Evolutionary conservation across 2,888 invertebrate genomes (phyloP).

Genomic region (Stenolophus ochropezus): DNA sequence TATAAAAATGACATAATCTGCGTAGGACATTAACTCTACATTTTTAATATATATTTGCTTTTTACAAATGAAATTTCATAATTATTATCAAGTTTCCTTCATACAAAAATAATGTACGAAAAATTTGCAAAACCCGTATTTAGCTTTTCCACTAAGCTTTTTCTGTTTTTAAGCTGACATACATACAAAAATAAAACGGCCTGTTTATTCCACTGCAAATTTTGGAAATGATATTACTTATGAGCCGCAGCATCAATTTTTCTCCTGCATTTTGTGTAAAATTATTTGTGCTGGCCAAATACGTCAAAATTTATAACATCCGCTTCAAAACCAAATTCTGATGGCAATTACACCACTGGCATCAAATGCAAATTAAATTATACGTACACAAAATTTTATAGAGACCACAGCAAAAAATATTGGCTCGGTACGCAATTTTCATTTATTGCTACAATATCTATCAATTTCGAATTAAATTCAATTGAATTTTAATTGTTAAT

Average conservation of each 20-base stretch:
- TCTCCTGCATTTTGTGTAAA: neutral
- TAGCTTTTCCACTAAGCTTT: no score
- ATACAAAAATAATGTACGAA: no score
- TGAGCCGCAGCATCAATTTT: neutral
- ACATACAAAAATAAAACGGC: neutral
- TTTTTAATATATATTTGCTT: no score
- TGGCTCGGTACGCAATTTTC: neutral
- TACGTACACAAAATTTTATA: neutral
- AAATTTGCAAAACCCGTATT: no score
- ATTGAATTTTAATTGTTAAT: constrained; percentile 26
- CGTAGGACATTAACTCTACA: no score
- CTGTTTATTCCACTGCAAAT: neutral
- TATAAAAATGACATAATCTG: no score
- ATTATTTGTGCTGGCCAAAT: neutral
- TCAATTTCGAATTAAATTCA: constrained; percentile 26
- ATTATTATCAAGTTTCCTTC: no score
- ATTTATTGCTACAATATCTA: constrained; percentile 20
- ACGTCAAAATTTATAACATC: neutral
- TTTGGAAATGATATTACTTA: neutral
- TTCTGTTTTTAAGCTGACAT: no score
- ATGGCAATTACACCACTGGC: neutral
- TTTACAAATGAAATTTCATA: no score
- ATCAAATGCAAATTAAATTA: constrained; percentile 27
- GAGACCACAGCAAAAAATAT: neutral
- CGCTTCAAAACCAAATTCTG: neutral